Evolutionary conservation across 1,140 invertebrate species (phyloP).

Genomic region (Chironomus tepperi): DNA sequence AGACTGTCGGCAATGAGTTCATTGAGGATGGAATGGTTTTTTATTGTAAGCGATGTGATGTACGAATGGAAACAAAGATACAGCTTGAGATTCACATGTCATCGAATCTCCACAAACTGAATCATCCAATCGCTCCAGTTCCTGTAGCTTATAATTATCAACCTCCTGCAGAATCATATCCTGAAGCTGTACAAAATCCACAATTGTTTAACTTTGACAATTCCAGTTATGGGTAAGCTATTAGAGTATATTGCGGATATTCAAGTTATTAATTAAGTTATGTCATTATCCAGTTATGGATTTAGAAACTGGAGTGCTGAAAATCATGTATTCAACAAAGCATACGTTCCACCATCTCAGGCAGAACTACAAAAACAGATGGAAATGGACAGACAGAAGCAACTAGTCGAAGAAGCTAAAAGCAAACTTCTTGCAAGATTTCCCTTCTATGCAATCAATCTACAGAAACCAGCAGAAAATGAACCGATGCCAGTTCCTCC

Average conservation of each 20-base stretch:
- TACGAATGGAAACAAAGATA: background rate
- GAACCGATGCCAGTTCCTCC: background rate
- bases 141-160: background rate
- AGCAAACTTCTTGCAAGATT: background rate
- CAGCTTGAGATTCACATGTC: constrained; percentile 3
- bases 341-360: background rate
- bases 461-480: background rate
- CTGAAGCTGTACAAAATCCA: background rate
- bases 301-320: constrained; percentile 4
- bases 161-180: background rate
- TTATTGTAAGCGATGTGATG: background rate
- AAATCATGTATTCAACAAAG: background rate
- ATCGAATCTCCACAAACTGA: background rate
- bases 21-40: background rate
- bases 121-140: background rate
- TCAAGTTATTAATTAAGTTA: background rate
- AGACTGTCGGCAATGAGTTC: background rate
- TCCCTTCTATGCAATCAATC: constrained; percentile 15
- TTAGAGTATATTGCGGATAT: background rate
- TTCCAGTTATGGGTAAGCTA: background rate
- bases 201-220: constrained; percentile 13
- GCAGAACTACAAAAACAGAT: background rate
- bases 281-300: background rate
- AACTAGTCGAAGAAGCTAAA: background rate
- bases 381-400: background rate